phyloP scores from a whole-genome alignment of 2,888 invertebrate genomes.

The Listrodromus nycthemerus region DNA sequence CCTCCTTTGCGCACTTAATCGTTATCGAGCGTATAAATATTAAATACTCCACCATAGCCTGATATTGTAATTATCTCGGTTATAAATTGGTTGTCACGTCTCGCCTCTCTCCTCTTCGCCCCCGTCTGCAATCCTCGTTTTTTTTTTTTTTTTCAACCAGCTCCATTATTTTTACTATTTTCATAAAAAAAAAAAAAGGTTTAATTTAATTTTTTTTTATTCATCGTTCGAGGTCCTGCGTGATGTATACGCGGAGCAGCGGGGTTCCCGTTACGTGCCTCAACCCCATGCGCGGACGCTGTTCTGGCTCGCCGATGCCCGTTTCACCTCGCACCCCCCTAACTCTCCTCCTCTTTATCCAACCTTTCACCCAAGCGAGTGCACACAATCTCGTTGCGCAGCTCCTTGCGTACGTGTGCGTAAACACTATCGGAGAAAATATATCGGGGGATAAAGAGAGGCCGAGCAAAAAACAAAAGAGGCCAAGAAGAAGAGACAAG shows the following conservation, averaged over 20 bases:
- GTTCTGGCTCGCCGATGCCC: slow-evolving; percentile 26
- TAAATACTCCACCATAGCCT: slow-evolving; percentile 73
- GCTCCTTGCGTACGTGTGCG: not conserved
- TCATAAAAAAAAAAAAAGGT: not conserved
- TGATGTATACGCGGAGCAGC: slow-evolving; percentile 81
- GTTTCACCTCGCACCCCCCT: slow-evolving; percentile 42
- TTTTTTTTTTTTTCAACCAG: slow-evolving; percentile 11
- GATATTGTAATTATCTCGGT: slow-evolving; percentile 83
- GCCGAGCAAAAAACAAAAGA: slow-evolving; percentile 19
- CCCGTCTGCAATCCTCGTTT: slow-evolving; percentile 16
- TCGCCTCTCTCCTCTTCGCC: slow-evolving; percentile 62
- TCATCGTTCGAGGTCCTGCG: slow-evolving; percentile 79
- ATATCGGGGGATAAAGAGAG: slow-evolving; percentile 27
- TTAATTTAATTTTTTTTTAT: slow-evolving; percentile 18
- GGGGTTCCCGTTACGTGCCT: slow-evolving; percentile 80
- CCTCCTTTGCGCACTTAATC: slow-evolving; percentile 72
- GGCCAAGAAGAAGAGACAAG: slow-evolving; percentile 37
- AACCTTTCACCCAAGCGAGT: slow-evolving; percentile 53
- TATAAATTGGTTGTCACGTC: slow-evolving; percentile 83
- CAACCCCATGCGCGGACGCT: slow-evolving; percentile 66
- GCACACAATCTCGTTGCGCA: not conserved
- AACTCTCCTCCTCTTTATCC: slow-evolving; percentile 62
- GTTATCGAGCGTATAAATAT: slow-evolving; percentile 75
- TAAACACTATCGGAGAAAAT: slow-evolving; percentile 46
- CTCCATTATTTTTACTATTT: not conserved